Evolutionary conservation across 2,888 invertebrate genomes (phyloP), one percentile per base, ranked within the genome.

Genomic region (Nymphalis polychloros): DNA sequence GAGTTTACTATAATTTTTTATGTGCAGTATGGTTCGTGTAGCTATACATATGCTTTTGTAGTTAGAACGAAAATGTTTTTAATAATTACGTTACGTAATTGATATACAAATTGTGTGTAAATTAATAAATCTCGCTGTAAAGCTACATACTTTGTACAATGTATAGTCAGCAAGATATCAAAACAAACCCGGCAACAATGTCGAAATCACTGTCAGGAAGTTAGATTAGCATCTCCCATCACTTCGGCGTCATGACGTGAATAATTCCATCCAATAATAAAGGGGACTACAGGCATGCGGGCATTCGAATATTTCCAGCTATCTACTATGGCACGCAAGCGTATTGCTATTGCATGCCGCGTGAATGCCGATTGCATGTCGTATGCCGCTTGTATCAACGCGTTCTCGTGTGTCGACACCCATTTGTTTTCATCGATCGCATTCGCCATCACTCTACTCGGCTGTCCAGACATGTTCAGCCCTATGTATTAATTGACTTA

Each of bases 401-500:
- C 64, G 79, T 79, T 78, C 83, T 83, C 83, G 85, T 81, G 81
- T 86, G 87, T 85, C 85, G 85, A 88, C 87, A 84, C 75, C 81
- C 78, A 90, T 92, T 90, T 90, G 89, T 92, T 88, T 87, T 78
- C 83, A 88, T 89, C 87, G 88, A 88, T 87, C 87, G 81, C 72
- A 73, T 79, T 79, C 74, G 79, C 81, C 80, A 79, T 84, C 80
- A 79, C 76, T 81, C 83, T 61, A 72, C 77, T 73, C 59, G 72
- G 72, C 75, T 74, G 78, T 79, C 77, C 80, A 67, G 59, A 59
- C 64, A 20, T 50, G 47, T 35, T 62, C 57, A 59, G 31, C 49
- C 60, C 61, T 19, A 57, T 19, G 57, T 19, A 57, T 57, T 57
- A 57, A 57, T 57, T 19, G 57, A 41, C 41, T 57, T 27, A 55